Percentiles rank a stretch among this genome's conserved stretches.
phyloP scores from a whole-genome alignment of 2,797 vertebrate genomes.

The Phataginus tricuspis region DNA sequence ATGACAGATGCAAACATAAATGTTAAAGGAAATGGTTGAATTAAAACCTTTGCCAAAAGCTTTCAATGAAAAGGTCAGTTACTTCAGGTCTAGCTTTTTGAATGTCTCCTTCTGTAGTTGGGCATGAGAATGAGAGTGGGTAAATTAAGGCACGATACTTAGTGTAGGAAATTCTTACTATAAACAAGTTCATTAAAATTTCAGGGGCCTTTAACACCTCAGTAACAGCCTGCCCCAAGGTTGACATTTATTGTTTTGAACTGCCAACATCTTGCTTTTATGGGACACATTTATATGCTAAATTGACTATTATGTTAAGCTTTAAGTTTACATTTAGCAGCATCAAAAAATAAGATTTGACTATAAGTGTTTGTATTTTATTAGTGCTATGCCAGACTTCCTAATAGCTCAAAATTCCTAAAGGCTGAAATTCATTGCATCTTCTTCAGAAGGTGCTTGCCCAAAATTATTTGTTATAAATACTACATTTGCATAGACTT shows the following conservation, averaged over 20 bases:
- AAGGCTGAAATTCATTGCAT: conserved; percentile 75
- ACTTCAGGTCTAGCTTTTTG: not conserved
- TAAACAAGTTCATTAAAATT: conserved; percentile 88
- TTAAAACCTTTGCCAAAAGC: not conserved
- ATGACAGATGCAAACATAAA: not conserved
- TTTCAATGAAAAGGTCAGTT: not conserved
- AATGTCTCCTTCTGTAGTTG: conserved; percentile 48
- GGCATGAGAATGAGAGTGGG: conserved; percentile 23
- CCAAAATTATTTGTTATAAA: conserved; percentile 5
- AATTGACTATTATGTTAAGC: conserved; percentile 88
- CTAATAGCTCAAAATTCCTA: conserved; percentile 81
- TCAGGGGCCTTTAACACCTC: conserved; percentile 84
- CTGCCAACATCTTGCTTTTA: conserved; percentile 86
- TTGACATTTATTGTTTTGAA: conserved; percentile 87
- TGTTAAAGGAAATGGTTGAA: not conserved
- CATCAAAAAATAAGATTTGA: conserved; percentile 87
- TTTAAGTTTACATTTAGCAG: conserved; percentile 85
- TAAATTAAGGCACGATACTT: conserved; percentile 67
- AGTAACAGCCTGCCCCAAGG: conserved; percentile 88
- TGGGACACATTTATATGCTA: conserved; percentile 88
- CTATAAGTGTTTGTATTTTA: conserved; percentile 87
- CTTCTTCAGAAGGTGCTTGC: conserved; percentile 62
- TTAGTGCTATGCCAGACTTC: conserved; percentile 83
- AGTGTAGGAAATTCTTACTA: conserved; percentile 75
- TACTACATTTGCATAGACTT: conserved; percentile 47